A percentile compares a stretch with the other conserved stretches of the same genome.
phyloP scores from a whole-genome alignment of 2,888 invertebrate genomes.

The Nomada ruficornis region DNA sequence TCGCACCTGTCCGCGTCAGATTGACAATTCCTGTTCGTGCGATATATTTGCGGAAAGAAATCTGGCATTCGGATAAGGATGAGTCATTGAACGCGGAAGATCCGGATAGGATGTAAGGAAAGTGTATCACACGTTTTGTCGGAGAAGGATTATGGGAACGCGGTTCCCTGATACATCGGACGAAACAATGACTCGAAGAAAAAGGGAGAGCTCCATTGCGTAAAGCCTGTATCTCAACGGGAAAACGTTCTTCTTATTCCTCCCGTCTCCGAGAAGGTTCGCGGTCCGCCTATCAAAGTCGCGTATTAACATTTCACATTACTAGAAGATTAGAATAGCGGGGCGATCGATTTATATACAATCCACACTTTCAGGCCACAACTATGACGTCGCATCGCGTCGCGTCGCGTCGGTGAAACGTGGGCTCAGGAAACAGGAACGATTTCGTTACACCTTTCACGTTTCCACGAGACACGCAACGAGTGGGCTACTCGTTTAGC shows the following conservation, averaged over 20 bases:
- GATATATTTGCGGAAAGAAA: background rate
- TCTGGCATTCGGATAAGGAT: background rate
- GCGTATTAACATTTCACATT: background rate
- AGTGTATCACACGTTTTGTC: constrained; percentile 1
- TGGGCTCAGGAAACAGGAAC: background rate
- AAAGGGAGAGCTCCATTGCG: constrained; percentile 34
- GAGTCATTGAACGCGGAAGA: constrained; percentile 1
- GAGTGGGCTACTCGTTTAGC: background rate
- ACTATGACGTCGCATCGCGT: too few species aligned
- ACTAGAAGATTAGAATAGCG: too few species aligned
- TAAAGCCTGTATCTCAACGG: constrained; percentile 27
- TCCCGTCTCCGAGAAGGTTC: constrained; percentile 35
- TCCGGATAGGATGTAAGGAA: constrained; percentile 14
- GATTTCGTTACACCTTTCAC: constrained; percentile 5
- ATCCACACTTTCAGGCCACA: too few species aligned
- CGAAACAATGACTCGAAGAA: constrained; percentile 55
- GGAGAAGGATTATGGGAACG: constrained; percentile 36
- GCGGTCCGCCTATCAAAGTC: constrained; percentile 35
- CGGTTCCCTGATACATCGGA: constrained; percentile 40
- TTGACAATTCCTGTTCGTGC: background rate
- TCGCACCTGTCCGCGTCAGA: constrained; percentile 12
- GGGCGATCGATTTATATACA: too few species aligned
- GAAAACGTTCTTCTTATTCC: constrained; percentile 23
- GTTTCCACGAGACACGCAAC: background rate
- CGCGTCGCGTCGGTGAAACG: background rate